phyloP scores from a whole-genome alignment of 2,113 vertebrate genomes.

The Cichladusa arquata region DNA sequence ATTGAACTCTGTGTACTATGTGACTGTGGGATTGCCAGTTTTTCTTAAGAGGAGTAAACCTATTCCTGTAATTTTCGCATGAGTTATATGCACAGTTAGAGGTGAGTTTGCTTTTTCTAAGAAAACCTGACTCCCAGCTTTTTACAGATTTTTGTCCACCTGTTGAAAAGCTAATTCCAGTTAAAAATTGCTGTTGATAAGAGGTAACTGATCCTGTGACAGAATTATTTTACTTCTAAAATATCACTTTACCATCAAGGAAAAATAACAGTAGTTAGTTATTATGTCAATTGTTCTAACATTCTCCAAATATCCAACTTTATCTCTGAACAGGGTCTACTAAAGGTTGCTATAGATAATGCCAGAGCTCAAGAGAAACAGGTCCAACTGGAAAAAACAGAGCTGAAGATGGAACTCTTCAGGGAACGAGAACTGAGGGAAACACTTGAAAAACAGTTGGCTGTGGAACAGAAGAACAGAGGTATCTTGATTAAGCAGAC shows the following conservation, averaged over 20 bases:
- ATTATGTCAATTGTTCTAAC: neutral
- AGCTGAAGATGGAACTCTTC: slow-evolving; percentile 99
- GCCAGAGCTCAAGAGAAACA: slow-evolving; percentile 99
- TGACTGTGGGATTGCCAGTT: neutral
- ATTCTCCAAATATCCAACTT: slow-evolving; percentile 13
- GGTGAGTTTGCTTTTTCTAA: neutral
- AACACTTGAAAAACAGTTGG: slow-evolving; percentile 97
- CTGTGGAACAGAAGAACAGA: slow-evolving; percentile 99
- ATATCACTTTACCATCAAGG: neutral
- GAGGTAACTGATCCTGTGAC: neutral
- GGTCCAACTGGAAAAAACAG: slow-evolving; percentile 98
- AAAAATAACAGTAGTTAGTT: neutral
- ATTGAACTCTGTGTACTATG: neutral
- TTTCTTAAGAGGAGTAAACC: neutral
- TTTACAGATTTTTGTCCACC: neutral
- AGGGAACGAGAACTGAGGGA: slow-evolving; percentile 96
- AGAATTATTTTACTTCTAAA: neutral
- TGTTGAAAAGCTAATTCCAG: neutral
- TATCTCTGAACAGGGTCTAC: slow-evolving; percentile 84
- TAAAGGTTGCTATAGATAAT: slow-evolving; percentile 99
- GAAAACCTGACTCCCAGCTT: neutral
- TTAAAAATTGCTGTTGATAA: neutral
- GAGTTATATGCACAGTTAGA: neutral
- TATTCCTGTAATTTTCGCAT: neutral
- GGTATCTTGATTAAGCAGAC: slow-evolving; percentile 74